A percentile compares a stretch with the other conserved stretches of the same genome.
Conservation (phyloP, 35 echinoderm and acorn worm genomes). For the Apostichopus parvimensis region DNA sequence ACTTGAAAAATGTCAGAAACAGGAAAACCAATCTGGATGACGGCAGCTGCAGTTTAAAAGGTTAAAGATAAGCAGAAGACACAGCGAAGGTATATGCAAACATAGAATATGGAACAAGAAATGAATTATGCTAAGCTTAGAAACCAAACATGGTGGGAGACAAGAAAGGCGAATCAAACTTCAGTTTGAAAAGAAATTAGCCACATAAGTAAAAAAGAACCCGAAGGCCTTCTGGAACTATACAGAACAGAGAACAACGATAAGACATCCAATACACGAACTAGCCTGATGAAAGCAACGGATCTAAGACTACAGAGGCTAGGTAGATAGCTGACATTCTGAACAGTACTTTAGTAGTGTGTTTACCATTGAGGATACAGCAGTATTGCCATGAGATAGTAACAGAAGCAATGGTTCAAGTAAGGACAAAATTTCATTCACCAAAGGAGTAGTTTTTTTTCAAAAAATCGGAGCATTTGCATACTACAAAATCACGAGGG, state of each 20-base stretch:
- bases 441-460: too few relatives aligned
- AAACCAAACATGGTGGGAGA: slow-evolving; percentile 37
- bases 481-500: too few relatives aligned
- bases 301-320: too few relatives aligned
- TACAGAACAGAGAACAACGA: neutral
- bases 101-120: neutral
- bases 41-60: neutral
- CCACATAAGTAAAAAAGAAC: neutral
- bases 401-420: too few relatives aligned
- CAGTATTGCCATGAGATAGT: too few relatives aligned
- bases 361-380: too few relatives aligned
- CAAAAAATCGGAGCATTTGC: too few relatives aligned
- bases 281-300: neutral
- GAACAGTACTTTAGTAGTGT: too few relatives aligned
- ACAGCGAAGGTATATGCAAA: slow-evolving; percentile 4
- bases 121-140: neutral
- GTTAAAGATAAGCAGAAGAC: slow-evolving; percentile 39
- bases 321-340: too few relatives aligned
- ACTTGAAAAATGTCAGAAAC: too few relatives aligned
- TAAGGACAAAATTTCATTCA: too few relatives aligned
- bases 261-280: slow-evolving; percentile 1
- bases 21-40: neutral
- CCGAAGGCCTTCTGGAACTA: slow-evolving; percentile 41
- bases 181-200: slow-evolving; percentile 27
- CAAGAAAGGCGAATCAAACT: neutral